Percentiles rank a stretch among this genome's conserved stretches.
Conservation (phyloP, 2,888 invertebrate genomes). For the Creontiades dilutus region DNA sequence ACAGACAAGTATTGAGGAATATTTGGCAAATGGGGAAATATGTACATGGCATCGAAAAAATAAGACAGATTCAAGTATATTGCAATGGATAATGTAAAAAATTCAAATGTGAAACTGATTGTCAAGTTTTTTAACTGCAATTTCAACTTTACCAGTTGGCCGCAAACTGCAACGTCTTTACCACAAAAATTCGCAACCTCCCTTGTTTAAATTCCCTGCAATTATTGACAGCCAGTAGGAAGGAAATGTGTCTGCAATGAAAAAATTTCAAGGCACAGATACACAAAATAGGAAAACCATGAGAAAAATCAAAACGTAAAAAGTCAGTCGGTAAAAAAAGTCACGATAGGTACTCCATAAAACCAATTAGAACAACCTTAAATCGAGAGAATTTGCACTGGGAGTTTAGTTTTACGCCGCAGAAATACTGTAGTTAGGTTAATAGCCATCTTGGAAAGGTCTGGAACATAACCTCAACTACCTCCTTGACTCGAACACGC, state of each 20-base stretch:
- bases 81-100: neutral
- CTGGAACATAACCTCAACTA: neutral
- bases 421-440: too few relatives aligned
- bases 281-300: neutral
- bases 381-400: too few relatives aligned
- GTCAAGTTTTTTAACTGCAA: neutral
- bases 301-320: slow-evolving; percentile 19
- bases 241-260: slow-evolving; percentile 32
- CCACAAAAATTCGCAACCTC: slow-evolving; percentile 38
- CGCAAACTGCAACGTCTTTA: slow-evolving; percentile 29
- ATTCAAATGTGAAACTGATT: neutral
- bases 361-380: too few relatives aligned
- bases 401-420: too few relatives aligned
- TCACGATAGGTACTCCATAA: too few relatives aligned
- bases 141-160: neutral
- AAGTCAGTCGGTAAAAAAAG: too few relatives aligned
- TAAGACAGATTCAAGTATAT: too few relatives aligned
- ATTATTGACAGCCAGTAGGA: slow-evolving; percentile 2
- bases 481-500: too few relatives aligned
- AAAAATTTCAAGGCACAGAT: slow-evolving; percentile 14
- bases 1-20: too few relatives aligned
- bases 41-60: too few relatives aligned
- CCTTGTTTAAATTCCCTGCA: slow-evolving; percentile 6
- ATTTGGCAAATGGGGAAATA: too few relatives aligned
- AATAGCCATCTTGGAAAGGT: neutral